Percentiles rank a stretch among this genome's conserved stretches.
Evolutionary conservation across 2,113 vertebrate genomes (phyloP).

Genomic region (Vulpes ferrilata): DNA sequence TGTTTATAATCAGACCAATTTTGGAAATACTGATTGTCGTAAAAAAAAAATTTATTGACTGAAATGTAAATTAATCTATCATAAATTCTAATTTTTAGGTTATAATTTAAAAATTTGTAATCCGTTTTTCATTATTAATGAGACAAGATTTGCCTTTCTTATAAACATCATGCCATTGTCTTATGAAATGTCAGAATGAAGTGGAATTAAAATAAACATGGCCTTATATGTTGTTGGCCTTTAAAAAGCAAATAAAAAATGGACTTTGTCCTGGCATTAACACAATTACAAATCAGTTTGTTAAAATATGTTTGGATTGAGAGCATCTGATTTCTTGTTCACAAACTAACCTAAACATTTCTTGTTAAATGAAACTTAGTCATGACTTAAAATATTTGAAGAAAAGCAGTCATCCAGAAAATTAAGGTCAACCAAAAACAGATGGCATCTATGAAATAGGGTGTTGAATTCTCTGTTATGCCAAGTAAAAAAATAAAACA

Average conservation of each 20-base stretch:
- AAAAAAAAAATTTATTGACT: not conserved
- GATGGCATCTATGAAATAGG: conserved; percentile 83
- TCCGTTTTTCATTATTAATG: conserved; percentile 38
- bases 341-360: conserved; percentile 84
- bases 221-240: not conserved
- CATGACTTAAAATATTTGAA: conserved; percentile 85
- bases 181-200: conserved; percentile 43
- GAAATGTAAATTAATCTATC: not conserved
- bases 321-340: conserved; percentile 84
- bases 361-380: conserved; percentile 85
- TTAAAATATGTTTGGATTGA: conserved; percentile 79
- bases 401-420: conserved; percentile 87
- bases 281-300: conserved; percentile 52
- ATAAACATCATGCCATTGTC: not conserved
- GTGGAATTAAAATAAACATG: conserved; percentile 52
- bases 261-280: not conserved
- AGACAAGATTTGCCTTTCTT: not conserved
- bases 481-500: conserved; percentile 83
- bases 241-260: conserved; percentile 41
- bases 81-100: conserved; percentile 31
- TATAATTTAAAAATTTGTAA: not conserved
- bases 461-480: conserved; percentile 82
- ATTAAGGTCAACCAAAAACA: conserved; percentile 86
- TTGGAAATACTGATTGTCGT: not conserved
- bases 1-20: not conserved